These are phyloP conservation scores for Colostygia pectinataria DNA, from an alignment of 2,888 invertebrate species.

Conservation along the genomic window DNA sequence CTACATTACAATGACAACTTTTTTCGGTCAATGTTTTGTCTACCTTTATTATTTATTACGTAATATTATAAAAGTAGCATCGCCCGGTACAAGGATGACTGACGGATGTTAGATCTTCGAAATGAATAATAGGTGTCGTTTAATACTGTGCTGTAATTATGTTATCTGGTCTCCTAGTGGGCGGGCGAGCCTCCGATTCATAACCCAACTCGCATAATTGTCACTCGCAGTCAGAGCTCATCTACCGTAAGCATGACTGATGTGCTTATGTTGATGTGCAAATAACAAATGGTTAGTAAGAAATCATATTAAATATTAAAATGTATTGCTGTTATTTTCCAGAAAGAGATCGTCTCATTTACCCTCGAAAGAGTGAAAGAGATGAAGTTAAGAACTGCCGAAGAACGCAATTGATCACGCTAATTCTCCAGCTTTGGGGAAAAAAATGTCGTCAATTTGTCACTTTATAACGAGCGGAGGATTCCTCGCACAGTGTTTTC, in stretches of 20 bases:
- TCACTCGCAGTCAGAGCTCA: constrained; percentile 53
- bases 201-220: constrained; percentile 75
- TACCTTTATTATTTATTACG: too few relatives aligned
- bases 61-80: background rate
- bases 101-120: constrained; percentile 62
- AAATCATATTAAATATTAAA: background rate
- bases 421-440: constrained; percentile 69
- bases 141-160: constrained; percentile 75
- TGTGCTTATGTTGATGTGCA: constrained; percentile 31
- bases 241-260: constrained; percentile 34
- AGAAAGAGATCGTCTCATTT: constrained; percentile 24
- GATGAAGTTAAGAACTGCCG: constrained; percentile 59
- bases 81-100: constrained; percentile 25
- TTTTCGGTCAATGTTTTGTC: too few relatives aligned
- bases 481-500: constrained; percentile 50
- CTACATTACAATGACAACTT: too few relatives aligned
- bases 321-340: background rate
- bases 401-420: constrained; percentile 77
- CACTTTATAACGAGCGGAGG: constrained; percentile 68
- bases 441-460: constrained; percentile 76
- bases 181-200: constrained; percentile 64
- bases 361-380: constrained; percentile 38
- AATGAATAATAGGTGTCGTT: constrained; percentile 74
- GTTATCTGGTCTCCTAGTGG: constrained; percentile 68
- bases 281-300: background rate